Evolutionary conservation across 2,888 invertebrate genomes (phyloP).

Genomic region (Erpobdella octoculata): DNA sequence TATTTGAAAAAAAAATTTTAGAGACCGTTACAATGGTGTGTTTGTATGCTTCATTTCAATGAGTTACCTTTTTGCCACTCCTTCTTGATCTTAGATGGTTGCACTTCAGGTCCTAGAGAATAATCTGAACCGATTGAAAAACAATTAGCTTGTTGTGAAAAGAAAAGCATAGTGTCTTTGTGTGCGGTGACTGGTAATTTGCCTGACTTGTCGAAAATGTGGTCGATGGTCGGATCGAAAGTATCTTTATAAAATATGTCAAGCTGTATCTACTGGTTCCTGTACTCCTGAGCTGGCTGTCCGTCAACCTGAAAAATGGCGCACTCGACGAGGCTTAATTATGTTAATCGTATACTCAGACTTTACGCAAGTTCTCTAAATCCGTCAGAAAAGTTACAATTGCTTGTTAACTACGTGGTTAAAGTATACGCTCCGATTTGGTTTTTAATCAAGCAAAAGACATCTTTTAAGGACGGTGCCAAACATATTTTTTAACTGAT

Average conservation of each 20-base stretch:
- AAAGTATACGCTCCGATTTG: not conserved
- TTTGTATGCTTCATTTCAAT: too few relatives aligned
- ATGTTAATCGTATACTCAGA: too few relatives aligned
- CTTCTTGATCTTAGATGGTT: too few relatives aligned
- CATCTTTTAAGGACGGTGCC: not conserved
- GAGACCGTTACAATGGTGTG: too few relatives aligned
- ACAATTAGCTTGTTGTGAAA: too few relatives aligned
- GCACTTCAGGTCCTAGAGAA: too few relatives aligned
- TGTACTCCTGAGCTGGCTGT: not conserved
- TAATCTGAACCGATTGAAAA: too few relatives aligned
- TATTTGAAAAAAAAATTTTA: too few relatives aligned
- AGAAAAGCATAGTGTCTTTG: too few relatives aligned
- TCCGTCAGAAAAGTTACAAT: not conserved
- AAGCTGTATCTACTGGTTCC: not conserved
- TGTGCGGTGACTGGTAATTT: too few relatives aligned
- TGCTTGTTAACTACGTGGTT: not conserved
- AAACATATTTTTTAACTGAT: not conserved
- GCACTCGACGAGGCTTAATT: not conserved
- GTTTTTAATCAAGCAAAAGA: too few relatives aligned
- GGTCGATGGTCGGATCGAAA: not conserved
- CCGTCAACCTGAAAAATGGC: not conserved
- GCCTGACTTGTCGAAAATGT: not conserved
- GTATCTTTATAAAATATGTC: not conserved
- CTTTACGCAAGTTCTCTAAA: not conserved
- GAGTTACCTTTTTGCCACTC: conserved; percentile 1